These are phyloP conservation scores for Ariolimax columbianus DNA, from an alignment of 2,888 invertebrate genomes.

Conservation along the genomic window DNA sequence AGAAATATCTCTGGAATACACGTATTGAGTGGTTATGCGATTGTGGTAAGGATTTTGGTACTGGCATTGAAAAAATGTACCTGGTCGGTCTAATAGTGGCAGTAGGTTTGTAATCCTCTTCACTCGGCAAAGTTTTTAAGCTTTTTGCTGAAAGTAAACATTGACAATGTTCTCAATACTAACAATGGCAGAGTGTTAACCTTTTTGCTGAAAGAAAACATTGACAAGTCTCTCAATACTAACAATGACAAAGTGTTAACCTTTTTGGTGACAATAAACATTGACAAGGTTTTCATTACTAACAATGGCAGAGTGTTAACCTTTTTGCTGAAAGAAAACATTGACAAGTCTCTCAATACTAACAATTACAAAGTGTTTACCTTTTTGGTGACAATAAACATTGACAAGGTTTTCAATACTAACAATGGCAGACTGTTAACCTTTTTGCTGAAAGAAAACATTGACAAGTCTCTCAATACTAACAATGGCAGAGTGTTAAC, in stretches of 20 bases:
- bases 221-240: not conserved
- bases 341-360: too few relatives aligned
- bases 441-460: too few relatives aligned
- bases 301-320: too few relatives aligned
- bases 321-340: too few relatives aligned
- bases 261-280: too few relatives aligned
- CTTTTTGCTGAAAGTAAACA: slow-evolving; percentile 30
- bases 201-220: slow-evolving; percentile 27
- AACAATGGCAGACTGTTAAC: too few relatives aligned
- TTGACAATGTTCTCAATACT: not conserved
- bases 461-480: too few relatives aligned
- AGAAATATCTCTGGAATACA: slow-evolving; percentile 21
- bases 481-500: too few relatives aligned
- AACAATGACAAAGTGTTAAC: too few relatives aligned
- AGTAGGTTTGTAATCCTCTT: slow-evolving; percentile 1
- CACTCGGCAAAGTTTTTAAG: not conserved
- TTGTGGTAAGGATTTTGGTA: slow-evolving; percentile 32
- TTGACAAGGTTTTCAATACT: too few relatives aligned
- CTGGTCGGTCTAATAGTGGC: slow-evolving; percentile 4
- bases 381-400: too few relatives aligned
- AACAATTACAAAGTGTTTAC: not conserved
- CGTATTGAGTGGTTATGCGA: slow-evolving; percentile 11
- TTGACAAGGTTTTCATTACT: too few relatives aligned
- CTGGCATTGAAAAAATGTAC: slow-evolving; percentile 30
- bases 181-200: not conserved